Evolutionary conservation across 2,113 vertebrate species (phyloP).

Genomic region (Corydoras maculifer): DNA sequence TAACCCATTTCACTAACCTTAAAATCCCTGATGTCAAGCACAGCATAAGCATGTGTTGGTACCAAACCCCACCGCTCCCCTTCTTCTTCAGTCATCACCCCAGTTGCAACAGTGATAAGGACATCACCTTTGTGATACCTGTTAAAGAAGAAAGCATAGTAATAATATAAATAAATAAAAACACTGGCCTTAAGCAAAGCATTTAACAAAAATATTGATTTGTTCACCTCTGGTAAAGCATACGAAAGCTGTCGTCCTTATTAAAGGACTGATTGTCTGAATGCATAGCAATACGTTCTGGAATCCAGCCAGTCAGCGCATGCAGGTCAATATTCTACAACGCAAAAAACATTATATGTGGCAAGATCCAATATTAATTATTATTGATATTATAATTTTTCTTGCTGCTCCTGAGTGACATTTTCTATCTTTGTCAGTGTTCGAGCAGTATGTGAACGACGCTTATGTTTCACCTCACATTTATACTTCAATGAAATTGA

Average conservation of each 20-base stretch:
- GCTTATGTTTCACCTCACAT: too few relatives aligned
- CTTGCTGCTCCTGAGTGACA: too few relatives aligned
- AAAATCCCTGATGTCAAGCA: conserved; percentile 90
- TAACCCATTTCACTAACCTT: conserved; percentile 67
- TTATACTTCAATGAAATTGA: too few relatives aligned
- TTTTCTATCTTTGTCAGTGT: too few relatives aligned
- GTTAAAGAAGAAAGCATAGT: background rate
- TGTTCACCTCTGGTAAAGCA: conserved; percentile 90
- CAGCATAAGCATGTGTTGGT: conserved; percentile 94
- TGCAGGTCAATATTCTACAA: conserved; percentile 94
- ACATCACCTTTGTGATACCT: conserved; percentile 97
- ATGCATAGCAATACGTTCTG: conserved; percentile 98
- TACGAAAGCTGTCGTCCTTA: conserved; percentile 89
- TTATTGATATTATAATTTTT: too few relatives aligned
- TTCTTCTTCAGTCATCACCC: conserved; percentile 95
- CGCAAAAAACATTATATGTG: background rate
- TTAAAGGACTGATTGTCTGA: conserved; percentile 95
- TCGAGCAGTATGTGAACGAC: too few relatives aligned
- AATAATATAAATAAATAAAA: background rate
- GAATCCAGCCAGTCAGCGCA: conserved; percentile 96
- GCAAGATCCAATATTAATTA: background rate
- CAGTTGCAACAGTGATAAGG: conserved; percentile 92
- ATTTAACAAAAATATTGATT: background rate
- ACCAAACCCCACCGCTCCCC: conserved; percentile 93
- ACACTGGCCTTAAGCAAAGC: background rate